A percentile compares a stretch with the other conserved stretches of the same genome.
Conservation (phyloP, 2,113 vertebrate species). For the Orthonyx spaldingii region DNA sequence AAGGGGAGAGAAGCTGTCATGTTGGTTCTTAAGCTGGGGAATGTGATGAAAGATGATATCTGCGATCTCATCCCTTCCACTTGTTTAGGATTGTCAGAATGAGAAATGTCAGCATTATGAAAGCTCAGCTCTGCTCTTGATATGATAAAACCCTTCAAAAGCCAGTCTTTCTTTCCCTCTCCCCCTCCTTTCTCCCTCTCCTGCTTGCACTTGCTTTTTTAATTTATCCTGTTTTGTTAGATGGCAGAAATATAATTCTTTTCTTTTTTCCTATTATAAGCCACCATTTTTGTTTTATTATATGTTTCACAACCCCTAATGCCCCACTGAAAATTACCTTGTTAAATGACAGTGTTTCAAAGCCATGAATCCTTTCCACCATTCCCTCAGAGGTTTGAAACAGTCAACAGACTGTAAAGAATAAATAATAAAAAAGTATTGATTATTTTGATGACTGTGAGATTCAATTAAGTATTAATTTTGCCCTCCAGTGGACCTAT, state of each 20-base stretch:
- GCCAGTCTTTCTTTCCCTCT: conserved; percentile 73
- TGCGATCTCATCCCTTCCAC: conserved; percentile 97
- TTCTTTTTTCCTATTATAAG: conserved; percentile 86
- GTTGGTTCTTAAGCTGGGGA: conserved; percentile 89
- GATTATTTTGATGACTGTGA: conserved; percentile 99
- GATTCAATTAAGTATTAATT: conserved; percentile 99
- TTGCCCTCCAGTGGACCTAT: conserved; percentile 99
- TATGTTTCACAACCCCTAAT: conserved; percentile 94
- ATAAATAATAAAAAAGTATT: conserved; percentile 99
- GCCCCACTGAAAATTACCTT: conserved; percentile 96
- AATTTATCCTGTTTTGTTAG: conserved; percentile 95
- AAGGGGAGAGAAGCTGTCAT: conserved; percentile 86
- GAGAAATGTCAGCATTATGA: conserved; percentile 99
- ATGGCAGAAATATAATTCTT: conserved; percentile 94
- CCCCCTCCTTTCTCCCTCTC: conserved; percentile 64
- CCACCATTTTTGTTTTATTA: conserved; percentile 89
- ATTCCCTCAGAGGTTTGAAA: conserved; percentile 97
- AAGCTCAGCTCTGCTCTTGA: conserved; percentile 95
- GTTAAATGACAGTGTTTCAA: conserved; percentile 95
- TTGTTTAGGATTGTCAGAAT: conserved; percentile 99
- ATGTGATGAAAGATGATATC: conserved; percentile 97
- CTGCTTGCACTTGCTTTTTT: conserved; percentile 78
- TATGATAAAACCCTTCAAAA: conserved; percentile 99
- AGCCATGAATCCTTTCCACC: conserved; percentile 88
- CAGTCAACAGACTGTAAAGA: conserved; percentile 99